Evolutionary conservation across 2,888 invertebrate genomes (phyloP).

Genomic region (Dolomedes plantarius): DNA sequence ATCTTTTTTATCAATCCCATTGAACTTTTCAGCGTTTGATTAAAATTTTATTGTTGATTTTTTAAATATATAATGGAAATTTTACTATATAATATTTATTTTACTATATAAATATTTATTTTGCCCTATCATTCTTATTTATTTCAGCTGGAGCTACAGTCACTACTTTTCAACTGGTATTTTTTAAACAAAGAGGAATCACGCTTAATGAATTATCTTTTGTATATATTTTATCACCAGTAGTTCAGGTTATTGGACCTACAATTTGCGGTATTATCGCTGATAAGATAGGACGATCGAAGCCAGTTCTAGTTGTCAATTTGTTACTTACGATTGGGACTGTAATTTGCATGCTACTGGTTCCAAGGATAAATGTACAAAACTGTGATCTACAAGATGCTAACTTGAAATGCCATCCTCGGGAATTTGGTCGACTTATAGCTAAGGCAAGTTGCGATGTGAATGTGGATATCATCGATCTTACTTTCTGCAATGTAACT

Average conservation of each 20-base stretch:
- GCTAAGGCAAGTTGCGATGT: constrained; percentile 52
- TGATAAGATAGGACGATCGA: constrained; percentile 91
- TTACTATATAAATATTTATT: too few species aligned
- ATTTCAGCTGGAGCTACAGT: constrained; percentile 86
- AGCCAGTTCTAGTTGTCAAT: constrained; percentile 87
- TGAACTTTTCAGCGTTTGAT: too few species aligned
- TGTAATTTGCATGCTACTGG: constrained; percentile 84
- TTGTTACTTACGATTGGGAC: constrained; percentile 86
- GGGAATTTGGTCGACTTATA: constrained; percentile 44
- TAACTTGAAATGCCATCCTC: constrained; percentile 43
- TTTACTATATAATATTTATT: too few species aligned
- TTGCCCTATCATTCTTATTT: too few species aligned
- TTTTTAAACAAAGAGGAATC: constrained; percentile 92
- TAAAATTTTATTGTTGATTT: too few species aligned
- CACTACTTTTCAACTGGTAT: constrained; percentile 89
- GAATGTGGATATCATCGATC: constrained; percentile 33
- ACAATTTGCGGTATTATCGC: constrained; percentile 85
- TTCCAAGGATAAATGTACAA: constrained; percentile 73
- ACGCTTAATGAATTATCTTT: constrained; percentile 90
- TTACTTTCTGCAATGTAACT: constrained; percentile 41
- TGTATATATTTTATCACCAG: constrained; percentile 89
- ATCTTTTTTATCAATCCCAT: too few species aligned
- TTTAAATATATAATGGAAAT: too few species aligned
- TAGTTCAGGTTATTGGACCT: constrained; percentile 89
- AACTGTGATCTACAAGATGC: constrained; percentile 36